Conservation (phyloP, 2,797 vertebrate genomes). For the Coracias cyanogaster region DNA sequence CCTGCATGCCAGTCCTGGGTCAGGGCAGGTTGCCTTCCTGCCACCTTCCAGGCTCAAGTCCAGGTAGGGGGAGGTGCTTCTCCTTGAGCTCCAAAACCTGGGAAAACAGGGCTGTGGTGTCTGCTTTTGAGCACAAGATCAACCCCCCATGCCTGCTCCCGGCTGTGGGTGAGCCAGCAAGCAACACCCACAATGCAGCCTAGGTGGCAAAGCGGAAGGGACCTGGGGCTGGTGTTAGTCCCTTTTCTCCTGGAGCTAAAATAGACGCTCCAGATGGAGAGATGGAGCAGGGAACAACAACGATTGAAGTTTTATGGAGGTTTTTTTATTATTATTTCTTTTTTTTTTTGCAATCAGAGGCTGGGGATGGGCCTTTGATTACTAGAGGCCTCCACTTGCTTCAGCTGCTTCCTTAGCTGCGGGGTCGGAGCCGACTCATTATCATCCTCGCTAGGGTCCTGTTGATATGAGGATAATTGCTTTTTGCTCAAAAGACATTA, state of each 20-base stretch:
- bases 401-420: conserved; percentile 4
- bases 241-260: background rate
- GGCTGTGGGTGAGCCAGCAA: fast-evolving
- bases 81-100: background rate
- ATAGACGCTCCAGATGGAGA: fast-evolving
- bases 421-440: conserved; percentile 36
- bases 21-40: background rate
- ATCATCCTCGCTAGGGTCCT: conserved; percentile 38
- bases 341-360: background rate
- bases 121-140: background rate
- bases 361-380: conserved; percentile 31
- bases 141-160: fast-evolving
- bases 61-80: fast-evolving
- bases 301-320: background rate
- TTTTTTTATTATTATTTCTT: background rate
- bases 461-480: conserved; percentile 69
- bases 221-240: fast-evolving
- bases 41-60: fast-evolving
- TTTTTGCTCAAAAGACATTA: conserved; percentile 70
- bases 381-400: conserved; percentile 35
- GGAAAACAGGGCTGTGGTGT: background rate
- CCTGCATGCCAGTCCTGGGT: fast-evolving
- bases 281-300: background rate
- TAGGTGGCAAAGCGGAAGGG: fast-evolving
- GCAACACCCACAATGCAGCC: background rate